phyloP scores from a whole-genome alignment of 2,888 invertebrate species.

The Anorthoa munda region DNA sequence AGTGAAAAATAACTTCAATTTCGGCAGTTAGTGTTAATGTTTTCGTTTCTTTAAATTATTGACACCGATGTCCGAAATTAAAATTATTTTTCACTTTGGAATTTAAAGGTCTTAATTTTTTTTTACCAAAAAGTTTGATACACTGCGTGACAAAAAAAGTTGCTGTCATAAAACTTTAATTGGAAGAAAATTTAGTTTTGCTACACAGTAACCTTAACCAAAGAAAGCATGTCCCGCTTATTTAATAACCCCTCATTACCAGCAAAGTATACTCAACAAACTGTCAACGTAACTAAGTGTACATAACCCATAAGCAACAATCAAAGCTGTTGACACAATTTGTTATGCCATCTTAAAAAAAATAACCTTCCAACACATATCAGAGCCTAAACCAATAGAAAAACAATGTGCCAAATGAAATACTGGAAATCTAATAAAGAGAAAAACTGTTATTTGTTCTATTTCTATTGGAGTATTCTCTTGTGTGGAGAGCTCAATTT shows the following conservation, averaged over 20 bases:
- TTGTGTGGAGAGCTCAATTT: conserved; percentile 37
- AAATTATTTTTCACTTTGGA: no score
- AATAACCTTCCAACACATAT: conserved; percentile 37
- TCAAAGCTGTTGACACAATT: conserved; percentile 49
- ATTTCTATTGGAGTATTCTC: conserved; percentile 35
- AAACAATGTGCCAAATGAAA: conserved; percentile 40
- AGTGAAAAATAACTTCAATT: no score
- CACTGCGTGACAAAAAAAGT: neutral
- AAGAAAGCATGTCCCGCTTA: neutral
- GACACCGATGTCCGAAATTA: no score
- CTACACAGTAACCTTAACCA: neutral
- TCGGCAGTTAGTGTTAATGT: no score
- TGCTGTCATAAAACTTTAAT: no score
- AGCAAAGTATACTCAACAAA: neutral
- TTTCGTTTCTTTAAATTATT: no score
- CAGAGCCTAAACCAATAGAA: conserved; percentile 42
- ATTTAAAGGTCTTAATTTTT: neutral
- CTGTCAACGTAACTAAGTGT: conserved; percentile 11
- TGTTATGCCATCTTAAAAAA: conserved; percentile 16
- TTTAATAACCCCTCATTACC: conserved; percentile 18
- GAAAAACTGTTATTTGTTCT: conserved; percentile 23
- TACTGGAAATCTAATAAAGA: conserved; percentile 52
- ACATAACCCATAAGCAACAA: conserved; percentile 34
- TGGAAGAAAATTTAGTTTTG: neutral
- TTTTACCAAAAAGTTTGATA: neutral